Evolutionary conservation across 2,888 invertebrate genomes (phyloP), one percentile per base, ranked within the genome.

Genomic region (Lithodes maja): DNA sequence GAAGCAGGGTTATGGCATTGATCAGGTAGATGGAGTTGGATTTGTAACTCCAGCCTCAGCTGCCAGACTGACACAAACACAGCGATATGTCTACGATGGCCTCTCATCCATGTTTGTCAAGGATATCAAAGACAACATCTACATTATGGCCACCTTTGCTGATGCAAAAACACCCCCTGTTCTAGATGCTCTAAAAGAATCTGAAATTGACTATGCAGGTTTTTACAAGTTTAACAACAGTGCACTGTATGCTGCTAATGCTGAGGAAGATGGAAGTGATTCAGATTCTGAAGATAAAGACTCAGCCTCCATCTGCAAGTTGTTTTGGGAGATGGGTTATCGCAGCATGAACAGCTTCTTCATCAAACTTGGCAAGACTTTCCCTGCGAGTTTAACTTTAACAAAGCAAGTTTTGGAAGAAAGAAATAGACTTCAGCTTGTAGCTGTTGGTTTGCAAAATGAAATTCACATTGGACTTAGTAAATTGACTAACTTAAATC

Each of bases 181-280:
- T 2, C 80, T 92, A 1, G 90, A 81, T 49, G 90, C 86, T 9
- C 71, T 92, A 15, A 81, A 86, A n/a, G 91, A 87, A 52, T 82
- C 87, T 33, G 52, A 91, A 17, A 54, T 92, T 5, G 82, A 90
- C 5, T 92, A 69, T 77, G 15, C 86, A 61, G 86, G 78, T 7
- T 79, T 85, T 15, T 91, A 91, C 83, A 92, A 91, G 83, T 92
- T 92, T 86, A 92, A 92, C 84, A 92, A 92, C 86, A 92, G 91
- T 55, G 91, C 90, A 17, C 78, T 92, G 33, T 87, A 74, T 87
- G 87, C 87, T 7, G 33, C 53, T n/a, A 90, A 83, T 55, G 77
- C n/a, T n/a, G n/a, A n/a, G 74, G 17, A n/a, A n/a, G n/a, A n/a
- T n/a, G n/a, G n/a, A n/a, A n/a, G n/a, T n/a, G n/a, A n/a, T n/a